Evolutionary conservation across 1,140 invertebrate genomes (phyloP), one percentile per base, ranked within the genome.

Genomic region (Luehdorfia chinensis): DNA sequence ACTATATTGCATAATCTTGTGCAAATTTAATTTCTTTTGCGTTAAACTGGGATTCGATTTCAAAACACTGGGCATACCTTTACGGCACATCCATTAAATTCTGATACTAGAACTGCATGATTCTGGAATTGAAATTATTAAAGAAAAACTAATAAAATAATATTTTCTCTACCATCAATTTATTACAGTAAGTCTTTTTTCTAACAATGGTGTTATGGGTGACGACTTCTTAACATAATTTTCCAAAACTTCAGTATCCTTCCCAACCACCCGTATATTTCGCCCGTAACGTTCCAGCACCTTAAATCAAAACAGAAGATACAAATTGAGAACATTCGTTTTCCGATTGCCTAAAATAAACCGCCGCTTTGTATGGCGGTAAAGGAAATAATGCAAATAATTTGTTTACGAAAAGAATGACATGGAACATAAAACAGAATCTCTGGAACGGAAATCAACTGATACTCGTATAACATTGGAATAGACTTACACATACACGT

Each of bases 171-270:
- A n/a, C n/a, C 6, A 43, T 62, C 58, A 73, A 44, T 66, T 67
- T 47, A 75, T 53, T 45, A 83, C 45, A 34, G 39, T 67, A n/a
- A 83, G 58, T 70, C 78, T 70, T 13, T 74, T 64, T n/a, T 79
- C 74, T 32, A 81, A 37, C 0, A 31, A 43, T 4, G 63, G 50
- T 13, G 47, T 60, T 2, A 79, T 63, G 0, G 74, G 69, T 9
- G 69, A 52, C 0, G 47, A 15, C 31, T 56, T 61, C 11, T 52
- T 69, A 1, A 83, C 43, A 46, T 76, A 79, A 2, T 48, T 51
- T 52, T 73, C 72, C 12, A 77, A n/a, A 5, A 70, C 8, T 4
- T 74, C 66, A 0, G 37, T 46, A 14, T 79, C 75, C 21, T 57
- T 60, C 4, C 72, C 75, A 0, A 77, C 9, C 3, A 33, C 12